Percentiles rank a stretch among this genome's conserved stretches.
Evolutionary conservation across 2,113 vertebrate genomes (phyloP).

Genomic region (Clarias gariepinus): DNA sequence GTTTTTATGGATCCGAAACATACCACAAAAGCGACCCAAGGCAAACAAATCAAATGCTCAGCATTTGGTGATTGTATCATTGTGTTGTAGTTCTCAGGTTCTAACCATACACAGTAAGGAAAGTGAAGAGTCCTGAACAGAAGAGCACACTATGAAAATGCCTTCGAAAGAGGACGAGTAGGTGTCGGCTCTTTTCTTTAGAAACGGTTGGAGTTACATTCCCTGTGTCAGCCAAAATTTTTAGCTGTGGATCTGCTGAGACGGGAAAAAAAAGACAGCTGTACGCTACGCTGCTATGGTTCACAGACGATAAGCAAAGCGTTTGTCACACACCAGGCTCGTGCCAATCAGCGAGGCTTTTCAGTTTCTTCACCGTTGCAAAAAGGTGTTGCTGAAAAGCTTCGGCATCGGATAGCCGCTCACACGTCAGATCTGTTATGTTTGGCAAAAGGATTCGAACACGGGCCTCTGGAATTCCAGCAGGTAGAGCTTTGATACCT

Average conservation of each 20-base stretch:
- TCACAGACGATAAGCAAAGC: conserved; percentile 16
- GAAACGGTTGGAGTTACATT: conserved; percentile 7
- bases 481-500: conserved; percentile 26
- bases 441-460: conserved; percentile 32
- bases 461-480: conserved; percentile 3
- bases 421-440: conserved; percentile 21
- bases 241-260: neutral
- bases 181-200: conserved; percentile 15
- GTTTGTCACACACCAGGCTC: conserved; percentile 13
- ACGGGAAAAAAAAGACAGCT: neutral
- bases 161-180: neutral
- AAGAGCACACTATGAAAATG: no score
- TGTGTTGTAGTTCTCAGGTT: no score
- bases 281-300: neutral
- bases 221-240: neutral
- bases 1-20: no score
- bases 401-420: conserved; percentile 16
- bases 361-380: conserved; percentile 28
- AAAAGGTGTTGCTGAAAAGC: conserved; percentile 39
- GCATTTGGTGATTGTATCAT: no score
- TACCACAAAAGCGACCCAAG: no score
- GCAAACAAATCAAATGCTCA: no score
- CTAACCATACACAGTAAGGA: neutral
- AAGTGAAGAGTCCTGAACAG: neutral
- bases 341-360: conserved; percentile 27